Conservation (phyloP, 2,888 invertebrate species). For the Subacronicta megacephala region DNA sequence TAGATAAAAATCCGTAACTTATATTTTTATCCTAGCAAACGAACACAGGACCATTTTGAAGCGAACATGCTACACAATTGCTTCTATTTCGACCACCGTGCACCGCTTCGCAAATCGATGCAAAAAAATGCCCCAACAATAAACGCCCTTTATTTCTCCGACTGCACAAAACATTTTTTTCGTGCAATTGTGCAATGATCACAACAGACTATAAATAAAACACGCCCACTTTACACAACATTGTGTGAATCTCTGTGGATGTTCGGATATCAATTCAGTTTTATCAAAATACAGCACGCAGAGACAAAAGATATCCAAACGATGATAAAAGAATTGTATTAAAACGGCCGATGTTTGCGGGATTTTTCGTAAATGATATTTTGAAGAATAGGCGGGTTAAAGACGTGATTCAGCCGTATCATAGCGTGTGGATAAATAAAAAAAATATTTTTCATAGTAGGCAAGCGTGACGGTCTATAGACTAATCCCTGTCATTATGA, state of each 20-base stretch:
- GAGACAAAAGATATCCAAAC: conserved; percentile 54
- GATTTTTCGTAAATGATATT: conserved; percentile 8
- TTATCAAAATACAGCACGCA: conserved; percentile 55
- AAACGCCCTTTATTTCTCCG: conserved; percentile 67
- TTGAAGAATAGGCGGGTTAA: background rate
- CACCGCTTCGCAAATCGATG: conserved; percentile 29
- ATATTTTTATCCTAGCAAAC: background rate
- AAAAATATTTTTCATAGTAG: too few relatives aligned
- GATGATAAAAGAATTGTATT: conserved; percentile 29
- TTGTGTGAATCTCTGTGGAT: conserved; percentile 43
- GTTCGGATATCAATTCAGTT: conserved; percentile 54
- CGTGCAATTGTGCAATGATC: conserved; percentile 76
- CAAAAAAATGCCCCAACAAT: conserved; percentile 61
- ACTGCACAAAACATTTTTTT: conserved; percentile 64
- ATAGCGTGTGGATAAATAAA: too few relatives aligned
- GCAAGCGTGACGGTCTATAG: too few relatives aligned
- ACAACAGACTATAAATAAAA: conserved; percentile 83
- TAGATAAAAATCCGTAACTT: background rate
- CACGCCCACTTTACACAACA: conserved; percentile 74
- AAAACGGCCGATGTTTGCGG: conserved; percentile 10
- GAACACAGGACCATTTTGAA: conserved; percentile 5
- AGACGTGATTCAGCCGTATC: background rate
- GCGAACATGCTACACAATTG: conserved; percentile 27
- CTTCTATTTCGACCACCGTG: conserved; percentile 44
- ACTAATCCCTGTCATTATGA: too few relatives aligned